Evolutionary conservation across 2,113 vertebrate genomes (phyloP).

Genomic region (Columba janthina): DNA sequence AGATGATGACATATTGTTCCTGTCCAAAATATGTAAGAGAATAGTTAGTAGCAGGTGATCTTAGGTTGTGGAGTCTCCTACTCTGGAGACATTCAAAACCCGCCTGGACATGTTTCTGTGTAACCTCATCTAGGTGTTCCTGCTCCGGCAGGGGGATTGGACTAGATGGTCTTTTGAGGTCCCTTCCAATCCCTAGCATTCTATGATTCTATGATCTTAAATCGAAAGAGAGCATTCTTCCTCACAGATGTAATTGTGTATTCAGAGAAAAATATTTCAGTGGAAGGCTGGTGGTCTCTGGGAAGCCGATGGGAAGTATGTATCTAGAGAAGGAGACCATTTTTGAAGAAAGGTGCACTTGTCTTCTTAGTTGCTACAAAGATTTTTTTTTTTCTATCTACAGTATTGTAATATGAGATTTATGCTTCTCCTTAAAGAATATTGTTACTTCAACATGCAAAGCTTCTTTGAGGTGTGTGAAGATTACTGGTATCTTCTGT

Average conservation of each 20-base stretch:
- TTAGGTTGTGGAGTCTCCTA: neutral
- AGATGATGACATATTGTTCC: neutral
- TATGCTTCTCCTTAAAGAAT: neutral
- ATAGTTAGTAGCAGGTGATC: neutral
- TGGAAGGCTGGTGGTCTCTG: neutral
- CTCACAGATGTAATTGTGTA: neutral
- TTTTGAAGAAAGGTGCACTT: neutral
- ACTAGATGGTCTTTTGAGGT: too few relatives aligned
- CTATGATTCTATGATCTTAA: neutral
- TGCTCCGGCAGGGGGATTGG: too few relatives aligned
- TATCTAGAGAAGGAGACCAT: neutral
- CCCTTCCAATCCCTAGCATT: too few relatives aligned
- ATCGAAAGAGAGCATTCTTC: neutral
- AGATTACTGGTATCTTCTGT: neutral
- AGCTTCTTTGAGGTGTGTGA: neutral
- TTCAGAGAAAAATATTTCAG: neutral
- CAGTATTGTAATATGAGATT: neutral
- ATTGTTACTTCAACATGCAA: neutral
- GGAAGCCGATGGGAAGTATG: neutral
- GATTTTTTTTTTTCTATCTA: neutral
- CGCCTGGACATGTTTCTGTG: too few relatives aligned
- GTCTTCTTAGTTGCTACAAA: neutral
- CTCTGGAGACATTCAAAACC: too few relatives aligned
- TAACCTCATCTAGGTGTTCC: too few relatives aligned
- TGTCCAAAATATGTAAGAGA: neutral